Conservation (phyloP, 2,113 vertebrate genomes). For the Oncorhynchus mykiss region DNA sequence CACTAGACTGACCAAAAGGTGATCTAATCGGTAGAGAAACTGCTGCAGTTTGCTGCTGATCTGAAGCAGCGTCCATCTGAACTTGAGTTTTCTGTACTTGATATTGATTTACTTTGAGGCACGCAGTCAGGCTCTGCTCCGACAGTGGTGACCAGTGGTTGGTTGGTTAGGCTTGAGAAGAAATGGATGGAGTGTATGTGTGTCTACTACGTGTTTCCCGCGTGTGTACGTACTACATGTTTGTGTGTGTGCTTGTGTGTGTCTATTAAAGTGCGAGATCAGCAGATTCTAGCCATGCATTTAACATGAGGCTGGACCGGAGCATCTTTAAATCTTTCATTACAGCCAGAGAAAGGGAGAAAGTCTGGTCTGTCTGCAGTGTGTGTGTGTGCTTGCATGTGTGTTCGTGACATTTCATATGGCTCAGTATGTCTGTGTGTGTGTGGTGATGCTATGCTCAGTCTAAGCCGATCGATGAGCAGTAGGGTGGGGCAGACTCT, state of each 20-base stretch:
- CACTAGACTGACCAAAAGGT: too few species aligned
- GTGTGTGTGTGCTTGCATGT: neutral
- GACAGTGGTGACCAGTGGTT: too few species aligned
- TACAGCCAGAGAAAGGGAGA: neutral
- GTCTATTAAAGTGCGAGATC: neutral
- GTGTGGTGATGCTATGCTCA: neutral
- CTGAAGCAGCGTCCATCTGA: too few species aligned
- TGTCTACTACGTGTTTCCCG: too few species aligned
- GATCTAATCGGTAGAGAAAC: too few species aligned
- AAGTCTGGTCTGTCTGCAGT: neutral
- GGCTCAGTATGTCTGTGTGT: slow-evolving; percentile 7
- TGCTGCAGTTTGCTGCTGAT: too few species aligned
- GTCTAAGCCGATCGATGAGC: neutral
- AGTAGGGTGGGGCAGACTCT: neutral
- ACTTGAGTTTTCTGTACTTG: too few species aligned
- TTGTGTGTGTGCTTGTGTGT: neutral
- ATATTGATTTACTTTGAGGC: too few species aligned
- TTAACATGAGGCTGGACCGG: slow-evolving; percentile 3
- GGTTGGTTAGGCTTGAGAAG: too few species aligned
- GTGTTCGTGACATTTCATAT: neutral
- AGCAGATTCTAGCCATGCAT: neutral
- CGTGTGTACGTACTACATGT: neutral
- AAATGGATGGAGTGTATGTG: too few species aligned
- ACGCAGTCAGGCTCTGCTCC: too few species aligned
- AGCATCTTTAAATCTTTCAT: slow-evolving; percentile 3